Base-by-base conservation (phyloP, 2,888 invertebrate species). In the Lasius fuliginosus region DNA sequence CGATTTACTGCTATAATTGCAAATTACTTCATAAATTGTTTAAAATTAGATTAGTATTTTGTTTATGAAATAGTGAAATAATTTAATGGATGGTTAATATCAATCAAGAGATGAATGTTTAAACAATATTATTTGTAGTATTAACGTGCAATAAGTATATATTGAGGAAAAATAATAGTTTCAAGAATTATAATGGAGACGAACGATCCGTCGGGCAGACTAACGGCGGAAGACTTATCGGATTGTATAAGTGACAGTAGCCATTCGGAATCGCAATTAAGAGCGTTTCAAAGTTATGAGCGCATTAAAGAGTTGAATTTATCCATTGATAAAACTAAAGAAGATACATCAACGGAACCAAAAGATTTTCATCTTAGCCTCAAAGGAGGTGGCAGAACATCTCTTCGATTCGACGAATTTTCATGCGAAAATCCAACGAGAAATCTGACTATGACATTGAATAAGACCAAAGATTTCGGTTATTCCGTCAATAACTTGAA, bases 271-370 rank as follows among this genome's bases (percentile, higher is more conserved):
- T 88, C 88, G 4, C 92, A 94, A 3, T 75, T 93, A 6, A 89
- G 92, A 60, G 89, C 90, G 6, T 94, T 92, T 64, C 92, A 92
- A 65, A 93, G 92, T 42, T 94, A 93, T 85, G 93, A 93, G 11
- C 89, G 90, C 4, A 85, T 92, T 0, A 92, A 91, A 60, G 92
- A 93, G 30, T 40, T 93, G 9, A 93, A 93, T 69, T 81, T 92
- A 0, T 91, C 91, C 3, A 87, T 91, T 58, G 92, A 91, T 4
- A 92, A 91, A 8, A 74, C 85, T 4, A 89, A 90, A 53, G 89
- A 90, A 4, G 88, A 88, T 5, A 9, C 68, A 0, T 18, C 75
- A 6, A 68, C 84, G 0, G 92, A 91, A 33, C 81, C 88, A 0
- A 92, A 90, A 27, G 92, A 92, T 46, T 90, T 89, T 46, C 90